Evolutionary conservation across 1,140 invertebrate species (phyloP).

Genomic region (Saccostrea cuccullata): DNA sequence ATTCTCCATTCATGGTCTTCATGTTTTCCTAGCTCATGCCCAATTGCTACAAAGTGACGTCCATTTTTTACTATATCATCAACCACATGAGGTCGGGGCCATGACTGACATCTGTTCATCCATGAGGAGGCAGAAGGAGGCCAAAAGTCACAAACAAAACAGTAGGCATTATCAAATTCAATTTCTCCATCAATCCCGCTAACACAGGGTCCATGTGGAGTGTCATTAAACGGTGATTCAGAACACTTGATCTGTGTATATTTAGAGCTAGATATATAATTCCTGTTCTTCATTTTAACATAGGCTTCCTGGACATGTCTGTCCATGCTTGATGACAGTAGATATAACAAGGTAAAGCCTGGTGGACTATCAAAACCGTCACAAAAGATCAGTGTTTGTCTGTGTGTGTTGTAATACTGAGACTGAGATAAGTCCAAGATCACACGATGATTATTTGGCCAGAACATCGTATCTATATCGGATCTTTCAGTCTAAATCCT

Average conservation of each 20-base stretch:
- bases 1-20: too few relatives aligned
- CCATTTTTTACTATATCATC: background rate
- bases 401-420: background rate
- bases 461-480: too few relatives aligned
- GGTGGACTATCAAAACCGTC: background rate
- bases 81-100: background rate
- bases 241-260: background rate
- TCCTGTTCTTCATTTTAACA: background rate
- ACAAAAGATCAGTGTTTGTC: background rate
- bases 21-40: too few relatives aligned
- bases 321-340: background rate
- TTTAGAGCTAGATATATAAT: background rate
- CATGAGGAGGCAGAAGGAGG: background rate
- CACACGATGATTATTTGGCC: too few relatives aligned
- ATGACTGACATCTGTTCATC: background rate
- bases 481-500: background rate
- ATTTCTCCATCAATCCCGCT: background rate
- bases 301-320: background rate
- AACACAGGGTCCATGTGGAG: background rate
- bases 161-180: background rate
- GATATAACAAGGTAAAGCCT: background rate
- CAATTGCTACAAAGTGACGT: too few relatives aligned
- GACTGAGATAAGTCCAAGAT: background rate
- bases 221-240: background rate
- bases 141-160: slow-evolving; percentile 15